Conservation (phyloP, 2,113 vertebrate species). For the Rhynchomys soricoides region DNA sequence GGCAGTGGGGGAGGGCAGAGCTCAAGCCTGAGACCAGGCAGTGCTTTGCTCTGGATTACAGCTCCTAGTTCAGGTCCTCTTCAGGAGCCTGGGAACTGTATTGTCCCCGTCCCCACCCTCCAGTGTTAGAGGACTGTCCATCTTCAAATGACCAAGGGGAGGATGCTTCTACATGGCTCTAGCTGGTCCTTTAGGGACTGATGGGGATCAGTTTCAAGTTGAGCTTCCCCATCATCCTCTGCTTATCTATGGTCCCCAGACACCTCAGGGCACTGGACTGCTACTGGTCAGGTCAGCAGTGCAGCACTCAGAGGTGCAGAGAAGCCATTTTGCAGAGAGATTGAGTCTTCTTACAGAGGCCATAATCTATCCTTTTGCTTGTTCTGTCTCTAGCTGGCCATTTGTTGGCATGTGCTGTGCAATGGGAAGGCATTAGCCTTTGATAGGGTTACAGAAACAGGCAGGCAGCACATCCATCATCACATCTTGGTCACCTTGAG, state of each 20-base stretch:
- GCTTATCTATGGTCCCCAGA: rapidly evolving
- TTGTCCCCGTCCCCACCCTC: no score
- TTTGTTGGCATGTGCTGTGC: background rate
- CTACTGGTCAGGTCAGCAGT: rapidly evolving
- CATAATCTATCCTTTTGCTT: rapidly evolving
- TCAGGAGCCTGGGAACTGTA: rapidly evolving
- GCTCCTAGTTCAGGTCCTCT: rapidly evolving
- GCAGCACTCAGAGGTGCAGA: rapidly evolving
- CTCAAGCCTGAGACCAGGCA: rapidly evolving
- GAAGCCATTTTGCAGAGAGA: rapidly evolving
- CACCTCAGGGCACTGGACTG: rapidly evolving
- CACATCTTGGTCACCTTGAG: rapidly evolving
- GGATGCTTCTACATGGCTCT: rapidly evolving
- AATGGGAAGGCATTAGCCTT: rapidly evolving
- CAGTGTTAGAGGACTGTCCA: rapidly evolving
- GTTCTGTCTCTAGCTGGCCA: no score
- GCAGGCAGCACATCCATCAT: no score
- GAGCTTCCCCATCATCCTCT: rapidly evolving
- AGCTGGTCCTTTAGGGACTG: rapidly evolving
- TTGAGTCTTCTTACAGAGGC: background rate
- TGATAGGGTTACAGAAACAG: background rate
- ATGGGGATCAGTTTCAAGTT: background rate
- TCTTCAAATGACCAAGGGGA: background rate
- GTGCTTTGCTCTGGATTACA: rapidly evolving
- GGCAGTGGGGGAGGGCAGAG: rapidly evolving